Conservation (phyloP, 2,113 vertebrate genomes). For the Tragelaphus strepsiceros region DNA sequence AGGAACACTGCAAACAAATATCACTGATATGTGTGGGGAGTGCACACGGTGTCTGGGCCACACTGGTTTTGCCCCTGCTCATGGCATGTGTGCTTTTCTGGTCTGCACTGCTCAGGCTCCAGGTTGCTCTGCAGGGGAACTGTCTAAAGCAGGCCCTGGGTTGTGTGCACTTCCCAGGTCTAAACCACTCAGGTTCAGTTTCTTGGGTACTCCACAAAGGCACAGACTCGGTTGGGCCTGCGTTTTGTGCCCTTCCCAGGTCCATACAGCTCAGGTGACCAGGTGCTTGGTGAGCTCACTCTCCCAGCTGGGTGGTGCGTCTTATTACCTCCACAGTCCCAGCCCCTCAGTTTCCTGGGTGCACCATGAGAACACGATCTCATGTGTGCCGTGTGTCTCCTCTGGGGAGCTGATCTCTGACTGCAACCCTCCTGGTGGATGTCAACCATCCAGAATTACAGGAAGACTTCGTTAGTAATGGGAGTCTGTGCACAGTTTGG, state of each 20-base stretch:
- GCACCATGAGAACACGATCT: neutral
- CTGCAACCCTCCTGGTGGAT: too few species aligned
- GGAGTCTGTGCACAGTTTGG: too few species aligned
- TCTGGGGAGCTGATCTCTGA: too few species aligned
- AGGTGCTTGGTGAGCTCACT: neutral
- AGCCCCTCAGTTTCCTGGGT: neutral
- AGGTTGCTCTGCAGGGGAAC: neutral
- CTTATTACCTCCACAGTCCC: accelerated
- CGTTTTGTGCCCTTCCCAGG: neutral
- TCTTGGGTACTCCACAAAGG: neutral
- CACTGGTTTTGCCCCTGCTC: neutral
- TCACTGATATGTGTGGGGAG: neutral
- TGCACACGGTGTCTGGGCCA: neutral
- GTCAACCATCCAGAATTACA: too few species aligned
- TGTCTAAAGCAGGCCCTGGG: neutral
- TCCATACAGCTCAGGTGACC: neutral
- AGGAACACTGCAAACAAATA: neutral
- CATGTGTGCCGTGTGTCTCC: too few species aligned
- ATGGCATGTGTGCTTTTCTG: neutral
- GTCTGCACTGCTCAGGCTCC: neutral
- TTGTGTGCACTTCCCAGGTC: neutral
- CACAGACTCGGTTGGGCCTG: neutral
- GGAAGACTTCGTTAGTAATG: too few species aligned
- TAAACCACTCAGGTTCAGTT: neutral
- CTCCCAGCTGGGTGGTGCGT: neutral